Conservation (phyloP, 2,113 vertebrate species). For the Euleptes europaea region DNA sequence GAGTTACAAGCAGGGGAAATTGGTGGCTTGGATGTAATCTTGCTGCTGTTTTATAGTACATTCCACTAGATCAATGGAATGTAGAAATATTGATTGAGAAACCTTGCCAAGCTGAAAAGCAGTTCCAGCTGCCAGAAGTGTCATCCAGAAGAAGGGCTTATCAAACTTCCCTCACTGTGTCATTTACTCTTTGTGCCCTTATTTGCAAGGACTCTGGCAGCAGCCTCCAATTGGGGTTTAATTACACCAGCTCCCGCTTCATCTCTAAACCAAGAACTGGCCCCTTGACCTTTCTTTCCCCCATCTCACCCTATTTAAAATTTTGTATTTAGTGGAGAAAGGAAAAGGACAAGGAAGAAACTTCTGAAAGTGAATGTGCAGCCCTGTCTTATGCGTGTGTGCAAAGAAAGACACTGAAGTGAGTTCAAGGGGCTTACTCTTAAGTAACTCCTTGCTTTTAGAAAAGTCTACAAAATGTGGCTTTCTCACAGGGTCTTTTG, state of each 20-base stretch:
- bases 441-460: not conserved
- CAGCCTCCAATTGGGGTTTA: slow-evolving; percentile 34
- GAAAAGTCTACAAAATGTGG: too few species aligned
- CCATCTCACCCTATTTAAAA: slow-evolving; percentile 42
- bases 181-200: slow-evolving; percentile 41
- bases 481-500: too few species aligned
- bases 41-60: slow-evolving; percentile 23
- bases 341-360: not conserved
- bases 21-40: slow-evolving; percentile 11
- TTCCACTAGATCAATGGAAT: not conserved
- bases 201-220: slow-evolving; percentile 14
- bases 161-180: slow-evolving; percentile 33
- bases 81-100: slow-evolving; percentile 36
- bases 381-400: not conserved
- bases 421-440: not conserved
- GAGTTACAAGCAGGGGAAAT: not conserved
- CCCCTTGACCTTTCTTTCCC: slow-evolving; percentile 31
- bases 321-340: not conserved
- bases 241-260: slow-evolving; percentile 45
- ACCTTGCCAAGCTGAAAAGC: not conserved
- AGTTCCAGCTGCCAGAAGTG: slow-evolving; percentile 21
- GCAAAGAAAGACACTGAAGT: not conserved
- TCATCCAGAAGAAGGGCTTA: slow-evolving; percentile 18
- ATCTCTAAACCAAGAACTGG: slow-evolving; percentile 38
- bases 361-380: not conserved